Percentiles rank a stretch among this genome's conserved stretches.
phyloP scores from a whole-genome alignment of 2,888 invertebrate genomes.

The Ptilodon capucinus region DNA sequence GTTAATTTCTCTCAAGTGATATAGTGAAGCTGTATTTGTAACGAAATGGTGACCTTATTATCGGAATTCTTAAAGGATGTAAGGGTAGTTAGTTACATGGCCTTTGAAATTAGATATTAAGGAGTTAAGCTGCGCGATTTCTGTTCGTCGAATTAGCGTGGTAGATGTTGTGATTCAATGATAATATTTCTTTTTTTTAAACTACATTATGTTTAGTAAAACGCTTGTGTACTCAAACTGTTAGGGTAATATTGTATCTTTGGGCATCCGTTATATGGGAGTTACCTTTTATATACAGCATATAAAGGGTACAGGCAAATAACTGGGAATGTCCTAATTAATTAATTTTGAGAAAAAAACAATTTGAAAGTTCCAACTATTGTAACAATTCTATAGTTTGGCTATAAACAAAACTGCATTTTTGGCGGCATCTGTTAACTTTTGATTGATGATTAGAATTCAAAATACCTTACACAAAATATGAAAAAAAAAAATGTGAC shows the following conservation, averaged over 20 bases:
- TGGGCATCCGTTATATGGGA: constrained; percentile 54
- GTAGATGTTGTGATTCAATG: constrained; percentile 60
- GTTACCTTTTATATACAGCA: constrained; percentile 51
- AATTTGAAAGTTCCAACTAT: too few relatives aligned
- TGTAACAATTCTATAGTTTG: too few relatives aligned
- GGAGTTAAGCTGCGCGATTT: constrained; percentile 64
- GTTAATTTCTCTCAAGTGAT: constrained; percentile 78
- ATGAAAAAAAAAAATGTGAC: too few relatives aligned
- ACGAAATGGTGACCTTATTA: constrained; percentile 78
- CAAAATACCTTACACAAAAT: too few relatives aligned
- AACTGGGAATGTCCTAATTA: too few relatives aligned
- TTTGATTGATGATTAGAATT: too few relatives aligned
- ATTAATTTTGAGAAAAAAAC: too few relatives aligned
- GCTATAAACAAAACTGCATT: too few relatives aligned
- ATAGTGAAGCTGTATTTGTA: constrained; percentile 71
- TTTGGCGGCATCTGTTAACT: too few relatives aligned
- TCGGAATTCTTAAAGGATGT: constrained; percentile 77
- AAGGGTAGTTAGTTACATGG: constrained; percentile 79
- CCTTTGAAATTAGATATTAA: constrained; percentile 72
- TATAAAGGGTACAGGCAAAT: too few relatives aligned
- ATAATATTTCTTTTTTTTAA: constrained; percentile 53
- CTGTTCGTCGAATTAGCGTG: constrained; percentile 60
- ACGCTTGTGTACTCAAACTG: constrained; percentile 44
- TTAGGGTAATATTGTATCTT: constrained; percentile 48
- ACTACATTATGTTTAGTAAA: constrained; percentile 46